Evolutionary conservation across 1,140 invertebrate species (phyloP).

Genomic region (Spodoptera frugiperda): DNA sequence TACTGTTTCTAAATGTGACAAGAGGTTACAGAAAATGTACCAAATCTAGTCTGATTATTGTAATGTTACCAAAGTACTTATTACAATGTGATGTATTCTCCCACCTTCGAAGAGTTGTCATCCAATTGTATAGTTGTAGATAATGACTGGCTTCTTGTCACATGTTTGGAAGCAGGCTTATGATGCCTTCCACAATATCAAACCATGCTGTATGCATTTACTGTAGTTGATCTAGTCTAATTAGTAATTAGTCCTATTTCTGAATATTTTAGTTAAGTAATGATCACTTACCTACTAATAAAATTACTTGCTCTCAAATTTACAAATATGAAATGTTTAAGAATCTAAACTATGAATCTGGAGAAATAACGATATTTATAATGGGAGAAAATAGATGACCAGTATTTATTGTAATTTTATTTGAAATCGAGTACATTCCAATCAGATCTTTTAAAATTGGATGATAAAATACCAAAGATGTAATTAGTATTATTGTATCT

Average conservation of each 20-base stretch:
- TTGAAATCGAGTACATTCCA: constrained; percentile 38
- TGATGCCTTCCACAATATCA: constrained; percentile 68
- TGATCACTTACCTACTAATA: background rate
- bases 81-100: too few species aligned
- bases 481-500: constrained; percentile 43
- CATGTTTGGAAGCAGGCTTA: constrained; percentile 44
- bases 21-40: constrained; percentile 9
- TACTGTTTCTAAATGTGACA: constrained; percentile 40
- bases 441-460: constrained; percentile 1
- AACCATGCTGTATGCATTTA: constrained; percentile 40
- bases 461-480: constrained; percentile 46
- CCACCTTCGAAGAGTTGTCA: background rate
- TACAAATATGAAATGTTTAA: background rate
- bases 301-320: constrained; percentile 7
- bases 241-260: constrained; percentile 41
- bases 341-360: background rate
- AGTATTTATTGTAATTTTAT: background rate
- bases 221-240: constrained; percentile 47
- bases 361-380: too few species aligned
- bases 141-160: constrained; percentile 4
- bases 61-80: too few species aligned
- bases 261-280: constrained; percentile 9
- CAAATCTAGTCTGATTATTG: too few species aligned
- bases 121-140: background rate
- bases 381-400: too few species aligned